Evolutionary conservation across 2,797 vertebrate genomes (phyloP), one percentile per base, ranked within the genome.

Genomic region (Rallus crepitans): DNA sequence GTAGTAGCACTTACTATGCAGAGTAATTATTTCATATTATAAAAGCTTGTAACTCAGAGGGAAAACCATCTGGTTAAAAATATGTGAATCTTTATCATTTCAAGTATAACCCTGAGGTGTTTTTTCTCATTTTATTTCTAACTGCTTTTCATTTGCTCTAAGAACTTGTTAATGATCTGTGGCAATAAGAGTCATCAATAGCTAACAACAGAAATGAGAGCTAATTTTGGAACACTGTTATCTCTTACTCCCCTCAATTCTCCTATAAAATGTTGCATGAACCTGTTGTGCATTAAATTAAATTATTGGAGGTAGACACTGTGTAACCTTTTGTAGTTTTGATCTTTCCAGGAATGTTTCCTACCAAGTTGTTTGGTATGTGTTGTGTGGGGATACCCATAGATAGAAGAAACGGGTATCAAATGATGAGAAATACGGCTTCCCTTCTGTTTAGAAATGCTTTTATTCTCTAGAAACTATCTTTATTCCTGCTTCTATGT

Each of bases 61-160:
- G 47, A 72, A 55, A 86, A 48, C 61, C 69, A 72, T 90, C 85
- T 93, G 72, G 27, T 91, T 86, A 76, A 86, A 94, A 94, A 78
- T 53, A 77, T 13, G 8, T 76, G 37, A 59, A 66, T 94, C 86
- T 78, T 82, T 93, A 33, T 86, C 7, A 75, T 90, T 91, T 81
- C 50, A 79, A 69, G n/a, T 86, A 31, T 59, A 93, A 76, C 90
- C 63, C 31, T 3, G 0, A 63, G 65, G 59, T 37, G 72, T 53
- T 45, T 76, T 82, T 82, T 55, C 63, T 88, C 56, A 35, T 91
- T 90, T 94, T 75, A n/a, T 87, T 95, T 91, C 42, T 87, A 53
- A 47, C 35, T 94, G 70, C 63, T 72, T 87, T 95, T 86, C 27
- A 82, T 83, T 93, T 89, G 16, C 6, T 84, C 7, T 53, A 75